Base-by-base conservation (phyloP, 2,113 vertebrate species). In the Cyrtonyx montezumae region DNA sequence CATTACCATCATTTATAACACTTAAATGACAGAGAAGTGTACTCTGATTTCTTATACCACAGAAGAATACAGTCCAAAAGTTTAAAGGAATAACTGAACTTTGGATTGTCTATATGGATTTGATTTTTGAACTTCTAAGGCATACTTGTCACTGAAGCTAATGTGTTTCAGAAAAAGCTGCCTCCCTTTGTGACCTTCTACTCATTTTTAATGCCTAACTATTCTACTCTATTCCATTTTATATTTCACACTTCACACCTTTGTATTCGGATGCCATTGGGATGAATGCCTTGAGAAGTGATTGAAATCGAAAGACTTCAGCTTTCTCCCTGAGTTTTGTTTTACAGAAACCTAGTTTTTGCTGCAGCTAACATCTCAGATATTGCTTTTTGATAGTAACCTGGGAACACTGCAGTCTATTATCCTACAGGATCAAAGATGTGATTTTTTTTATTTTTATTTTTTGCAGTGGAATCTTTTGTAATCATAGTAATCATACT, bases 341-440 rank as follows among this genome's bases (percentile, higher is more conserved):
- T 94, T 63, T 91, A 94, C 53, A 91, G 81, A 94, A 95, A 91
- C 51, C 46, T 80, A 88, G 78, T 94, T 95, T 94, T 96, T 78
- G 15, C 71, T 92, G 30, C 68, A 91, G 83, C 40, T 96, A 78
- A 7, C 75, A 69, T 93, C 56, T 94, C 65, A 61, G 62, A 94
- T 79, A 94, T 94, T 96, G 51, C 85, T 94, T 95, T 94, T 79
- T 85, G 67, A 80, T 20, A 80, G 81, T 90, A 94, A 83, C 51
- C 63, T 75, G 43, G 51, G 79, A 94, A 91, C 76, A 42, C 40
- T 65, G 56, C 32, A 91, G 73, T 26, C 59, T 86, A 85, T 94
- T 88, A 96, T 95, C 76, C 87, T 65, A 67, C 37, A 86, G 91
- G 87, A 94, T 94, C 87, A 96, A 88, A 96, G 51, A 40, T 40